Base-by-base conservation (phyloP, 2,888 invertebrate species). In the Apamea anceps region DNA sequence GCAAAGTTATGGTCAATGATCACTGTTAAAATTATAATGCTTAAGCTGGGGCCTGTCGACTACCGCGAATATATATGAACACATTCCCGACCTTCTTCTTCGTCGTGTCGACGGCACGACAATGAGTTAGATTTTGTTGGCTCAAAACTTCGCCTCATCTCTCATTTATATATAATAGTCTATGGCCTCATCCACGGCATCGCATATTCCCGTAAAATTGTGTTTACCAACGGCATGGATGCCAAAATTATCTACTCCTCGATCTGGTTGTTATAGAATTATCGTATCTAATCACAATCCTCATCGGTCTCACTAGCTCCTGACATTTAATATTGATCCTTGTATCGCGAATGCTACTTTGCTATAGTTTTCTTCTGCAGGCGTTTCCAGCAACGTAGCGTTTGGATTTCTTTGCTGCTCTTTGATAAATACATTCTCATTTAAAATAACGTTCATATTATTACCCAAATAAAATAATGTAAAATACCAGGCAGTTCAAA, bases 341-440 rank as follows among this genome's bases (percentile, higher is more conserved):
- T 48, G 4, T 32, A 6, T 66, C n/a, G 25, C 45, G 48, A 54
- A 42, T 32, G 32, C 15, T n/a, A 28, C 63, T 57, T 60, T 60
- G 74, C 66, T 66, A 60, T 60, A 10, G 1, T 1, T 15, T 60
- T 74, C 6, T 32, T 13, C n/a, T 21, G 13, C 28, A 80, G 80
- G 81, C 81, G 51, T 74, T 73, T 66, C 0, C 28, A 1, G 15
- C 3, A 32, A 51, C 6, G n/a, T n/a, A n/a, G n/a, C n/a, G n/a
- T n/a, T 13, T 60, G 45, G 13, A 25, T 37, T 42, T 45, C 1
- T 1, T n/a, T 32, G 1, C 25, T 18, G n/a, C n/a, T 37, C 12
- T 18, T 28, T 42, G 18, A 37, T 48, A 5, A 62, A 28, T 15
- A 28, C 25, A 28, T 32, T 77, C 18, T 10, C 6, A 2, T 37